Evolutionary conservation across 2,888 invertebrate genomes (phyloP), one percentile per base, ranked within the genome.

Genomic region (Eupithecia tripunctaria): DNA sequence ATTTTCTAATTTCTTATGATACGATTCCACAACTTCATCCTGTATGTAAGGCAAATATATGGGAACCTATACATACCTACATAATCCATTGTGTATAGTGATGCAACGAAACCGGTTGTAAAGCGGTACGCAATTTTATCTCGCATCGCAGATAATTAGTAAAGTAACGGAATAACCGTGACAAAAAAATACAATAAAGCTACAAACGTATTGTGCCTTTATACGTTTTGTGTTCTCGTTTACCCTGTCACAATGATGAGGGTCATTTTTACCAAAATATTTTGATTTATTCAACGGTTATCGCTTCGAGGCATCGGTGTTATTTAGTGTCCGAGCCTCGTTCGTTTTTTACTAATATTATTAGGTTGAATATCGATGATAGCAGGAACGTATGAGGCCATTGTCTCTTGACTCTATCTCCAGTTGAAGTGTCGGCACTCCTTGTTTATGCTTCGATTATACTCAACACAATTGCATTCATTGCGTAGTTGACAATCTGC

Each of bases 81-180:
- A 64, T 25, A 12, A 36, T n/a, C 64, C 64, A 62, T 62, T 38
- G 36, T 38, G 36, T 77, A 85, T 88, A 87, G 87, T 89, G 85
- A 87, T 87, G 88, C 86, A 90, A 88, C 82, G 79, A 81, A 84
- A 88, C 82, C 80, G 82, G 79, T 82, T 78, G 81, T 79, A 66
- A 76, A 78, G 78, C 76, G 80, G 82, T 82, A 83, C 82, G 84
- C 82, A 85, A 90, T 90, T 89, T 88, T 90, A 92, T 91, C 86
- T 85, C 83, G 85, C 83, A 85, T 78, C 74, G 79, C 87, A 89
- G 90, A 90, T 90, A 92, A 92, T 91, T 88, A 88, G 86, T 88
- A 87, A 89, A 86, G 88, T 78, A 85, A 63, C 62, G 79, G 82
- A 82, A 84, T 88, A 88, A 85, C 83, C 78, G 79, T 75, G 73